A percentile compares a stretch with the other conserved stretches of the same genome.
Conservation (phyloP, 2,888 invertebrate species). For the Idaea aversata region DNA sequence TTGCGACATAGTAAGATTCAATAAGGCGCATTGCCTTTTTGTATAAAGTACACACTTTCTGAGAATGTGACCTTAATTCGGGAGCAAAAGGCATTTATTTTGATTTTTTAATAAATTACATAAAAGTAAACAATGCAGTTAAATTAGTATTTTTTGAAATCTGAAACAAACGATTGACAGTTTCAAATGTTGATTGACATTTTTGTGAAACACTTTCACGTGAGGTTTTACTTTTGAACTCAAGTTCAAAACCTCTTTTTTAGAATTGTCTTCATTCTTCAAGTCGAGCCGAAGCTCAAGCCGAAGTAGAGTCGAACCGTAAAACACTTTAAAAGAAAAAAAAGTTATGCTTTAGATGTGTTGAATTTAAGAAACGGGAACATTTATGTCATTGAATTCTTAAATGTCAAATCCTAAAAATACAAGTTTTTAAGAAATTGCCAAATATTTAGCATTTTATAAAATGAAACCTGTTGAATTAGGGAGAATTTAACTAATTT, state of each 20-base stretch:
- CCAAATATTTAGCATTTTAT: background rate
- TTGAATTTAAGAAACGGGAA: background rate
- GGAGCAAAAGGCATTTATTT: conserved; percentile 51
- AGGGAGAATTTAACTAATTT: background rate
- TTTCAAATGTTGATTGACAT: background rate
- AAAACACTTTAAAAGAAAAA: background rate
- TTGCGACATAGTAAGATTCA: conserved; percentile 79
- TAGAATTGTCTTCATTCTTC: too few species aligned
- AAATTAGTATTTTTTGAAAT: background rate
- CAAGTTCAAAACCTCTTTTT: too few species aligned
- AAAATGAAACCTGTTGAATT: background rate
- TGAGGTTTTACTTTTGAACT: too few species aligned
- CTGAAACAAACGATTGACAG: background rate
- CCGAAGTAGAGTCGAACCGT: background rate
- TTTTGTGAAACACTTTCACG: too few species aligned
- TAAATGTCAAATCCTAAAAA: background rate
- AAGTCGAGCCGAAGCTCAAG: too few species aligned
- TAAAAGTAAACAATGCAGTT: background rate
- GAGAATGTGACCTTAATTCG: conserved; percentile 79
- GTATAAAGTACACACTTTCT: conserved; percentile 88
- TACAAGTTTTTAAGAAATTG: background rate
- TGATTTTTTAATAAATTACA: background rate
- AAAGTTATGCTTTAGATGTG: background rate
- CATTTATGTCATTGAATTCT: background rate
- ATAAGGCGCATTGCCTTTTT: conserved; percentile 84